A percentile compares a stretch with the other conserved stretches of the same genome.
Evolutionary conservation across 2,888 invertebrate species (phyloP).

Genomic region (Malacosoma neustria): DNA sequence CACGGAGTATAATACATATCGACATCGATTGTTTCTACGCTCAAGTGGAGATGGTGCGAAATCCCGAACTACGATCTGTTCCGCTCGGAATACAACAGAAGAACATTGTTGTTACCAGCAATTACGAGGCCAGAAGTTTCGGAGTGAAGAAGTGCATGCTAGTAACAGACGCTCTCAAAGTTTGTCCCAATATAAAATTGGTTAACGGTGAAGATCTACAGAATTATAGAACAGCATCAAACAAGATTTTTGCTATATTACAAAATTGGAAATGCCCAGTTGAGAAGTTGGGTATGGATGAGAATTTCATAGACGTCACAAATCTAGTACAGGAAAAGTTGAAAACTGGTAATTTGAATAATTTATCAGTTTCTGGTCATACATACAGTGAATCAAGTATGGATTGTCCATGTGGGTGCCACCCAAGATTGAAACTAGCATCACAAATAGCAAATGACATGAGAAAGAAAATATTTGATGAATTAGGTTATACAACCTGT

Average conservation of each 20-base stretch:
- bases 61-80: slow-evolving; percentile 78
- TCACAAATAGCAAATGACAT: slow-evolving; percentile 86
- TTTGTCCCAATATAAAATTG: slow-evolving; percentile 83
- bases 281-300: slow-evolving; percentile 89
- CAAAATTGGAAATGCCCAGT: slow-evolving; percentile 82
- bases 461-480: slow-evolving; percentile 78
- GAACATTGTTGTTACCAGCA: slow-evolving; percentile 88
- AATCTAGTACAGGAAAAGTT: slow-evolving; percentile 74
- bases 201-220: slow-evolving; percentile 90
- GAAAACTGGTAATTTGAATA: slow-evolving; percentile 42
- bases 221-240: slow-evolving; percentile 85
- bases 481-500: slow-evolving; percentile 84
- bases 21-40: slow-evolving; percentile 92
- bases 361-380: slow-evolving; percentile 68
- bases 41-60: slow-evolving; percentile 86
- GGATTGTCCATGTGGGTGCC: slow-evolving; percentile 85
- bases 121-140: slow-evolving; percentile 84
- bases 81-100: slow-evolving; percentile 91
- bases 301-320: slow-evolving; percentile 88
- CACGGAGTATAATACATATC: slow-evolving; percentile 83
- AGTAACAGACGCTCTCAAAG: slow-evolving; percentile 80
- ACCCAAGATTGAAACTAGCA: slow-evolving; percentile 79
- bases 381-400: slow-evolving; percentile 70
- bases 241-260: slow-evolving; percentile 82
- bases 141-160: slow-evolving; percentile 88